Conservation (phyloP, 2,888 invertebrate species). For the Melolontha melolontha region DNA sequence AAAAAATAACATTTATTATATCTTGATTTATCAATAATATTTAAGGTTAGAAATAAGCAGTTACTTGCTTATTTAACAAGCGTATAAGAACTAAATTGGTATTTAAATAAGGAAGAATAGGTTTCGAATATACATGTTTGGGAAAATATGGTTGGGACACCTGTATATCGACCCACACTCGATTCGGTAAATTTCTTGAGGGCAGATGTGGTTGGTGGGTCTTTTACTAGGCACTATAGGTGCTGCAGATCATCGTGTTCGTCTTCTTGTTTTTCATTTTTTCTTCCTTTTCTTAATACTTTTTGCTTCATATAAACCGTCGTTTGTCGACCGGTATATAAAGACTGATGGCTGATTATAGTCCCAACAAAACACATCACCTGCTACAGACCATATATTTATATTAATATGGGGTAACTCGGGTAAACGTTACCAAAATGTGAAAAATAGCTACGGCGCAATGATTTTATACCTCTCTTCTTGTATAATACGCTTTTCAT, state of each 20-base stretch:
- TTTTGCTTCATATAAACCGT: conserved; percentile 45
- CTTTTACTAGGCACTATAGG: conserved; percentile 50
- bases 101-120: too few species aligned
- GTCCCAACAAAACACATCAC: conserved; percentile 48
- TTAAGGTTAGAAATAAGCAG: too few species aligned
- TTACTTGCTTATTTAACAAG: too few species aligned
- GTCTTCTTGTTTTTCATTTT: conserved; percentile 4
- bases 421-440: conserved; percentile 2
- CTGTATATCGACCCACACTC: too few species aligned
- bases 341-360: conserved; percentile 58
- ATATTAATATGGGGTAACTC: conserved; percentile 45
- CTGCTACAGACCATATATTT: conserved; percentile 50
- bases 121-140: too few species aligned
- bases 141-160: too few species aligned
- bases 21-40: too few species aligned
- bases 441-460: too few species aligned
- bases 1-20: too few species aligned
- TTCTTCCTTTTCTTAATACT: conserved; percentile 12
- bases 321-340: conserved; percentile 58
- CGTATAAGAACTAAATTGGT: too few species aligned
- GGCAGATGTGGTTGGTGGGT: conserved; percentile 49
- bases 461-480: too few species aligned
- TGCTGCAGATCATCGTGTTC: conserved; percentile 56
- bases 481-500: too few species aligned
- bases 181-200: conserved; percentile 7